A percentile compares a stretch with the other conserved stretches of the same genome.
Conservation (phyloP, 2,888 invertebrate species). For the Ophraella communa region DNA sequence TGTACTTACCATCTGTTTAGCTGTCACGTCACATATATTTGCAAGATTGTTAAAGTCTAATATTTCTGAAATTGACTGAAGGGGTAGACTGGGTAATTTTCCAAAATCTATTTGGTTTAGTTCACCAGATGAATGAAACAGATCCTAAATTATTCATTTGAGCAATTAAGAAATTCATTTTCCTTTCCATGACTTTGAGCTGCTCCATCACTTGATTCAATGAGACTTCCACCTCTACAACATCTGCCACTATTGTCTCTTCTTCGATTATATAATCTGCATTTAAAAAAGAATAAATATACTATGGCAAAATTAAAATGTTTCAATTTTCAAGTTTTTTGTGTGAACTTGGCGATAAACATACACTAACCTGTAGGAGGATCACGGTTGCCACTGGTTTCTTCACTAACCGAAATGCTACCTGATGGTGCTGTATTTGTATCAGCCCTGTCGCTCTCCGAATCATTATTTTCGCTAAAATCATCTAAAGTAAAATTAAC, state of each 20-base stretch:
- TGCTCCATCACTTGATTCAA: not conserved
- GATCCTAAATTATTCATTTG: not conserved
- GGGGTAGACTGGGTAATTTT: not conserved
- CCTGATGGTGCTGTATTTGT: too few relatives aligned
- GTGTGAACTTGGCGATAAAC: too few relatives aligned
- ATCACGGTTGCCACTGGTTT: too few relatives aligned
- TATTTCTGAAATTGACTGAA: not conserved
- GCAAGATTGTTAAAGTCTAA: not conserved
- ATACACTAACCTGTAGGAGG: too few relatives aligned
- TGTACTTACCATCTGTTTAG: too few relatives aligned
- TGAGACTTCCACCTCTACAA: not conserved
- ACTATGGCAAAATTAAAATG: not conserved
- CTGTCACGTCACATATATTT: not conserved
- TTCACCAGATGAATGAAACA: not conserved
- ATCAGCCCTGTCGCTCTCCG: not conserved
- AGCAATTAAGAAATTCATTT: not conserved
- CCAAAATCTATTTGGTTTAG: not conserved
- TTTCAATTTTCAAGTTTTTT: not conserved
- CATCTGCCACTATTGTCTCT: not conserved
- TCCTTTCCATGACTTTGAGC: not conserved
- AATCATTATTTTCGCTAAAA: not conserved
- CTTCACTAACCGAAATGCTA: too few relatives aligned
- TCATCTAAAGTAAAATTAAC: not conserved
- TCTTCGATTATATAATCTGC: not conserved
- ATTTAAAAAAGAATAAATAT: not conserved